Base-by-base conservation (phyloP, 1,140 invertebrate species). In the Odontomachus brunneus region DNA sequence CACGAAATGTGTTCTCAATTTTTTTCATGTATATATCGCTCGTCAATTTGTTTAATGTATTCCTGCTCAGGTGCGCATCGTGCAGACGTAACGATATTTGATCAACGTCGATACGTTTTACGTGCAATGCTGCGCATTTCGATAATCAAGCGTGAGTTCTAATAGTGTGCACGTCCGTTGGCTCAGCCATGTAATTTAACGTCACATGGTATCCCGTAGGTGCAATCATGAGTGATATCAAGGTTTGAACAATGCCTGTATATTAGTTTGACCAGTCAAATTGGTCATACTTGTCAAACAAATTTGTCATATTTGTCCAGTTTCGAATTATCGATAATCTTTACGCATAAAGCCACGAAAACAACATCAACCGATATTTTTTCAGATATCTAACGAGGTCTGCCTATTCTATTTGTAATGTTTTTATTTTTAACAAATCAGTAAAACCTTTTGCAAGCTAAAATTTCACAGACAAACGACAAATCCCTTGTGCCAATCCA, bases 81-180 rank as follows among this genome's bases (percentile, higher is more conserved):
- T 44, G 29, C 15, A 48, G 51, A 71, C 69, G 17, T 44, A 67
- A 51, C 14, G 51, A 69, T 5, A 38, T 11, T 44, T 71, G 33
- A 80, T 80, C 65, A 80, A 80, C 69, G 57, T 80, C 33, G 53
- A 69, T 69, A 14, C 17, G 17, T 57, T 48, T 44, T 65, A 14
- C 22, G 33, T 48, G 22, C 60, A 48, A 57, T 57, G 29, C 17
- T 22, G 33, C 24, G 51, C 51, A 80, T 71, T 57, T 71, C 33
- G 75, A 80, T 80, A 80, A 80, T 80, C 75, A 57, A 71, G 24
- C 55, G 19, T 48, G 75, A 80, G 38, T 80, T 48, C 51, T 11
- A 69, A 22, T 22, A 44, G 24, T 29, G 67, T 38, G 38, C 12
- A 55, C 11, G 26, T 57, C n/a, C n/a, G 17, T 22, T 3, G 44